These are phyloP conservation scores for Sparidentex hasta DNA, from an alignment of 2,797 vertebrate genomes.

Conservation along the genomic window DNA sequence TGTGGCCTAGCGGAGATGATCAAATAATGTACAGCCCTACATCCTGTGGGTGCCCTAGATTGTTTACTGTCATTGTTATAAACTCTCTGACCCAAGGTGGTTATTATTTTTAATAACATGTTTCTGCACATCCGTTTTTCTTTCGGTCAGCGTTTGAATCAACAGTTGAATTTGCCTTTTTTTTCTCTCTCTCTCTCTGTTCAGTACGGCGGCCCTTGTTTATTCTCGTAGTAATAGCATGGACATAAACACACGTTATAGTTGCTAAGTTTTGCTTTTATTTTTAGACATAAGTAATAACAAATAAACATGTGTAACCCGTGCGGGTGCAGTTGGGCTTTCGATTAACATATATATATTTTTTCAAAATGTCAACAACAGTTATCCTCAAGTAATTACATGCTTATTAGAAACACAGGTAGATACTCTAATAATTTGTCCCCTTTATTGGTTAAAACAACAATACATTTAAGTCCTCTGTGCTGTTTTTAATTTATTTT, in stretches of 20 bases:
- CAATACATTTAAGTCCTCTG: neutral
- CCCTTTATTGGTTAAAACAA: neutral
- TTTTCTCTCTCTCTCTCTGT: too few species aligned
- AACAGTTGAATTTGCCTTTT: conserved; percentile 70
- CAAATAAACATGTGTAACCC: neutral
- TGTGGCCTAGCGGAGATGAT: conserved; percentile 71
- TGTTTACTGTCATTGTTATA: conserved; percentile 50
- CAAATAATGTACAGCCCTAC: conserved; percentile 57
- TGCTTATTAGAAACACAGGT: neutral
- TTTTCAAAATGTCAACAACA: neutral
- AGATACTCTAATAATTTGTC: neutral
- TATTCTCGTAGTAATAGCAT: conserved; percentile 38
- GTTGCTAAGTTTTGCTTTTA: neutral
- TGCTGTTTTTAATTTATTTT: neutral
- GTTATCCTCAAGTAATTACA: neutral
- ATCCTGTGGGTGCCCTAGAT: conserved; percentile 54
- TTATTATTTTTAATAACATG: conserved; percentile 8
- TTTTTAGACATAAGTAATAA: neutral
- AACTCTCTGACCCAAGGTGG: conserved; percentile 16
- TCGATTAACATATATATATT: neutral
- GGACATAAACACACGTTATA: conserved; percentile 30
- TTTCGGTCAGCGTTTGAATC: conserved; percentile 54
- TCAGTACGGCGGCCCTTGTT: conserved; percentile 23
- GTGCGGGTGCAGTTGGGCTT: neutral
- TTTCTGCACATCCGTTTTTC: conserved; percentile 42